Evolutionary conservation across 2,888 invertebrate species (phyloP).

Genomic region (Parthenolecanium corni): DNA sequence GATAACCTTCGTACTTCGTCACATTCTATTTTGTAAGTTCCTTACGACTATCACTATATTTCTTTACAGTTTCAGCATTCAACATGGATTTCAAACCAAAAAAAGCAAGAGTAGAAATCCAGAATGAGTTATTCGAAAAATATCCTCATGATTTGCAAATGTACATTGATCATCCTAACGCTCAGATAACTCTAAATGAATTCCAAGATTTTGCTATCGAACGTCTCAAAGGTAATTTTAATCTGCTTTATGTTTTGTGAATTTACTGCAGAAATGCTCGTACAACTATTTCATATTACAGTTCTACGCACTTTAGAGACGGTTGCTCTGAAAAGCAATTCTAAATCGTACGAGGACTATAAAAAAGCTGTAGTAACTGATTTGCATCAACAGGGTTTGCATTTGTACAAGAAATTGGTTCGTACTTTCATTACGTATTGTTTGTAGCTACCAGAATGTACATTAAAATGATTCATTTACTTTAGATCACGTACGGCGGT

Average conservation of each 20-base stretch:
- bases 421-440: slow-evolving; percentile 25
- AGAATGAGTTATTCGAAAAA: not conserved
- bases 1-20: too few species aligned
- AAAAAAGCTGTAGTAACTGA: slow-evolving; percentile 51
- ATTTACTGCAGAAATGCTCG: not conserved
- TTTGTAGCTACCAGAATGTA: slow-evolving; percentile 1
- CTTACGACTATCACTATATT: too few species aligned
- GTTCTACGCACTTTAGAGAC: slow-evolving; percentile 29
- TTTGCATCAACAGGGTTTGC: slow-evolving; percentile 54
- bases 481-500: slow-evolving; percentile 16
- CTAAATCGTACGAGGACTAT: slow-evolving; percentile 57
- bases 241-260: not conserved
- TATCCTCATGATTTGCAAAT: slow-evolving; percentile 69
- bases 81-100: not conserved
- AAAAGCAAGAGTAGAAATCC: not conserved
- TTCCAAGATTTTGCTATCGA: slow-evolving; percentile 81
- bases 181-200: slow-evolving; percentile 62
- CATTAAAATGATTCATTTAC: too few species aligned
- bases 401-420: slow-evolving; percentile 40
- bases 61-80: too few species aligned
- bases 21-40: too few species aligned
- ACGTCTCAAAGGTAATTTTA: slow-evolving; percentile 50
- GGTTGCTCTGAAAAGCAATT: slow-evolving; percentile 42
- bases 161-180: slow-evolving; percentile 62
- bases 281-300: not conserved